Evolutionary conservation across 2,113 vertebrate species (phyloP).

Genomic region (Sprattus sprattus): DNA sequence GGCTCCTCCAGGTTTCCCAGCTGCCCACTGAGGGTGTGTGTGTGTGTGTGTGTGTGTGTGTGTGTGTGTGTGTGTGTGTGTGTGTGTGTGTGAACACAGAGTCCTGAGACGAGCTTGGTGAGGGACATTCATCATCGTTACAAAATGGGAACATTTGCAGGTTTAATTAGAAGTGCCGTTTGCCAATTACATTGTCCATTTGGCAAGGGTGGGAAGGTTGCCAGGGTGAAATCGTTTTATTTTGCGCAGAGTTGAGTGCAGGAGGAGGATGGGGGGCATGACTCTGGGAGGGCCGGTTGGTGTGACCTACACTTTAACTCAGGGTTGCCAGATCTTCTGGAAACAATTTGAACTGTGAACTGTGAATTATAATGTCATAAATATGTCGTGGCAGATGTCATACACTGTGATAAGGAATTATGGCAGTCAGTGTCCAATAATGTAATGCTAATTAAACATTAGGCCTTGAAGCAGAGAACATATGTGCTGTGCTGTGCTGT

Average conservation of each 20-base stretch:
- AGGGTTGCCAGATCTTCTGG: background rate
- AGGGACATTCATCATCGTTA: slow-evolving; percentile 32
- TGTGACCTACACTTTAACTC: background rate
- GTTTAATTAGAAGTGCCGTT: slow-evolving; percentile 24
- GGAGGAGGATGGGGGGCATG: background rate
- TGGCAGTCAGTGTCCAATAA: too few relatives aligned
- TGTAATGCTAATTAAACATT: too few relatives aligned
- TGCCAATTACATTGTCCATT: slow-evolving; percentile 7
- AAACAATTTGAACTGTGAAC: background rate
- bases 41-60: too few relatives aligned
- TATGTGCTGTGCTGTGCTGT: too few relatives aligned
- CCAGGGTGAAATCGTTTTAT: background rate
- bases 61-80: too few relatives aligned
- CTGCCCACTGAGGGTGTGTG: background rate
- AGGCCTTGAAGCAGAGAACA: too few relatives aligned
- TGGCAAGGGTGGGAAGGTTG: background rate
- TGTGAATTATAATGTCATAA: background rate
- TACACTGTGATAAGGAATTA: too few relatives aligned
- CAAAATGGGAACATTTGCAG: slow-evolving; percentile 24
- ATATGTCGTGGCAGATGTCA: too few relatives aligned
- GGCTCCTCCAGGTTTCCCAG: background rate
- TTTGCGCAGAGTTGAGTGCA: background rate
- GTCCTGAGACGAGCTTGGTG: background rate
- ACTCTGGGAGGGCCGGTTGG: background rate
- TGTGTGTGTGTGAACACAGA: too few relatives aligned